phyloP scores from a whole-genome alignment of 37 sponge, comb jelly and placozoan genomes.

The Crambe crambe region DNA sequence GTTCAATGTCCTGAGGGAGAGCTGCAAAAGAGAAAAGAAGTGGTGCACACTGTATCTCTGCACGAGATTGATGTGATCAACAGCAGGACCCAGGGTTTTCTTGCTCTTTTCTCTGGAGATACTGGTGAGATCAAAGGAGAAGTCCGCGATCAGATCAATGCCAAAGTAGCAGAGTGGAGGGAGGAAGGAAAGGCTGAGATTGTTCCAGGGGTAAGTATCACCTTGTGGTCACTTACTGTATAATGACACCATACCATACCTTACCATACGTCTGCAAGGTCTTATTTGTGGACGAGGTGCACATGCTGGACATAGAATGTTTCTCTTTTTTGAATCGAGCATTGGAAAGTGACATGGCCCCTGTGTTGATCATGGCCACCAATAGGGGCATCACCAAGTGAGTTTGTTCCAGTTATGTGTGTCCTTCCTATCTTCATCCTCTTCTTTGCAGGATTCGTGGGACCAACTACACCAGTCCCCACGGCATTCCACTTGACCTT shows the following conservation, averaged over 20 bases:
- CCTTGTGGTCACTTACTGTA: too few species aligned
- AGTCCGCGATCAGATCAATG: conserved; percentile 97
- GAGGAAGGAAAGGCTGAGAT: conserved; percentile 99
- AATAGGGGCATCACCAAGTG: conserved; percentile 95
- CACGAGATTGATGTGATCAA: conserved; percentile 99
- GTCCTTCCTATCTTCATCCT: conserved; percentile 1
- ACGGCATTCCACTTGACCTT: conserved; percentile 96
- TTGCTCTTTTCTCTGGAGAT: conserved; percentile 96
- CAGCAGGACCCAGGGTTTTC: conserved; percentile 94
- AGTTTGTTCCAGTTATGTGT: background rate
- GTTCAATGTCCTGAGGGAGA: conserved; percentile 99
- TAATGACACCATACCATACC: background rate
- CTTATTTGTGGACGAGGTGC: conserved; percentile 97
- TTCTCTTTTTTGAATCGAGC: conserved; percentile 99
- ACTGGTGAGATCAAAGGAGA: conserved; percentile 89
- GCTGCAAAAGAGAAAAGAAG: conserved; percentile 97
- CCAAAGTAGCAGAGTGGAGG: conserved; percentile 97
- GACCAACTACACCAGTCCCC: conserved; percentile 93
- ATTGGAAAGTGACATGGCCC: conserved; percentile 95
- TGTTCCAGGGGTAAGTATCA: conserved; percentile 90
- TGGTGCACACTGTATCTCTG: conserved; percentile 97
- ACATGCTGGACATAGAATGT: conserved; percentile 99
- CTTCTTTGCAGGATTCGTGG: conserved; percentile 85
- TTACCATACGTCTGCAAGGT: conserved; percentile 37
- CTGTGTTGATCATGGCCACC: conserved; percentile 97